Conservation (phyloP, 2,888 invertebrate genomes). For the Stenolophus ochropezus region DNA sequence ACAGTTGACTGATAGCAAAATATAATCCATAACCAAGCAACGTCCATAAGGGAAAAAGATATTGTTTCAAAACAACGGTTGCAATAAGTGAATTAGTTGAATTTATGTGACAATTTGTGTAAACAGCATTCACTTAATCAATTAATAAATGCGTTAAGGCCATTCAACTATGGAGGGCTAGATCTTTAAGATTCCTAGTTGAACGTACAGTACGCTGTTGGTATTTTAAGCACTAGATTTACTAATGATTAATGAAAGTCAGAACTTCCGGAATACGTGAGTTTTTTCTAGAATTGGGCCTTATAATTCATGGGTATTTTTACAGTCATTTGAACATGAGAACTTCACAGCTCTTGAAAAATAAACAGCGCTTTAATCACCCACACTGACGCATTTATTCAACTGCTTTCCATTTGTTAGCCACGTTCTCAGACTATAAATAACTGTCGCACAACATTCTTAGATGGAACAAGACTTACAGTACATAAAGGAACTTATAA, state of each 20-base stretch:
- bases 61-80: too few species aligned
- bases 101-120: too few species aligned
- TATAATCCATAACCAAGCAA: too few species aligned
- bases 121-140: too few species aligned
- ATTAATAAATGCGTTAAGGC: background rate
- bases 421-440: background rate
- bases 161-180: background rate
- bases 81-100: too few species aligned
- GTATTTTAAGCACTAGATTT: conserved; percentile 49
- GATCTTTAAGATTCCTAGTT: background rate
- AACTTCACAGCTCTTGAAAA: conserved; percentile 9
- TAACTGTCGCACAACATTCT: too few species aligned
- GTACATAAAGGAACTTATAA: too few species aligned
- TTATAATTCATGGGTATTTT: conserved; percentile 57
- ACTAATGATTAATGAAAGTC: conserved; percentile 56
- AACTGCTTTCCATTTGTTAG: background rate
- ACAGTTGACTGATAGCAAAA: too few species aligned
- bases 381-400: conserved; percentile 5
- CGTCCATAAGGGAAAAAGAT: too few species aligned
- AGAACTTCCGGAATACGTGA: conserved; percentile 53
- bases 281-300: conserved; percentile 53
- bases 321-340: conserved; percentile 52
- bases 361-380: conserved; percentile 13
- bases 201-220: background rate
- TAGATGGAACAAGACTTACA: background rate